These are phyloP conservation scores for Suricata suricatta DNA, from an alignment of 2,113 vertebrate species.

Conservation along the genomic window DNA sequence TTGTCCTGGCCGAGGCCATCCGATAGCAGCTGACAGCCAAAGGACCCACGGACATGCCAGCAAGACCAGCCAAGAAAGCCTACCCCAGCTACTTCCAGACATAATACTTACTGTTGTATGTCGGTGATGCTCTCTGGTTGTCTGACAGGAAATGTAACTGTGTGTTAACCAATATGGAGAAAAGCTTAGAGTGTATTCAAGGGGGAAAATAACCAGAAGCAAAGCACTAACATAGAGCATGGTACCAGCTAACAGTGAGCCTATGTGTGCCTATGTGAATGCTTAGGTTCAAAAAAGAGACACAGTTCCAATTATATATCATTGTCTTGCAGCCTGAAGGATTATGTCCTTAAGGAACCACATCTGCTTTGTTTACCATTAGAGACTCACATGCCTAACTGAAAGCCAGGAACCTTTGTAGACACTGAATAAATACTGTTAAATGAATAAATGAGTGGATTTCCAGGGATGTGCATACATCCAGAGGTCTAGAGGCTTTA, in stretches of 20 bases:
- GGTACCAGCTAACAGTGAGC: background rate
- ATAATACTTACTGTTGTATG: background rate
- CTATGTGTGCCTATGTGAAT: no score
- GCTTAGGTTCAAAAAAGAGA: background rate
- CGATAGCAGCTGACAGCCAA: background rate
- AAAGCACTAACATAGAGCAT: background rate
- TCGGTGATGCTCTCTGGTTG: background rate
- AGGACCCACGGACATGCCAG: background rate
- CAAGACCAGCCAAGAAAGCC: background rate
- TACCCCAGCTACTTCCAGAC: background rate
- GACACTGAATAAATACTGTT: background rate
- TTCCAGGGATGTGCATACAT: background rate
- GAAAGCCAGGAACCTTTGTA: background rate
- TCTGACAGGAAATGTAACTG: background rate
- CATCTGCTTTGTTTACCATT: background rate
- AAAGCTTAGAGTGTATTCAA: background rate
- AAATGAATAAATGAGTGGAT: background rate
- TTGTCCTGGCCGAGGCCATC: background rate
- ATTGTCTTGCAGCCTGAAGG: background rate
- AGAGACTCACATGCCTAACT: background rate
- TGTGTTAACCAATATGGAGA: background rate
- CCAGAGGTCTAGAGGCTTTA: background rate
- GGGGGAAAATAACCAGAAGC: background rate
- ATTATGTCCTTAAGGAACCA: background rate
- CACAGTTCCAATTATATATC: background rate